Conservation (phyloP, 2,888 invertebrate genomes). For the Boloria euphrosyne region DNA sequence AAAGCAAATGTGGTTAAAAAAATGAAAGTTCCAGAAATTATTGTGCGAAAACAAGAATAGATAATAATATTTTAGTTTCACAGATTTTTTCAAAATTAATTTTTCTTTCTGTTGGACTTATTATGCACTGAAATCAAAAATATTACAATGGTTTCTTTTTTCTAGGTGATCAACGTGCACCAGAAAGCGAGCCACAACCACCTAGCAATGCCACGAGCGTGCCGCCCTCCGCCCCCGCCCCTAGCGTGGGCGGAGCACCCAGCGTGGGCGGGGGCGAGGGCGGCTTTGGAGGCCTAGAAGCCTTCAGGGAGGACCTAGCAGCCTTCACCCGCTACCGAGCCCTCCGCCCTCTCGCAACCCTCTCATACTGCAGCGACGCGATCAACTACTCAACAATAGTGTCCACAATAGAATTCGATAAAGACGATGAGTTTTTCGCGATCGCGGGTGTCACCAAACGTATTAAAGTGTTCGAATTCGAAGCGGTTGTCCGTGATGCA, state of each 20-base stretch:
- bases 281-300: slow-evolving; percentile 82
- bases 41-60: too few relatives aligned
- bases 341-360: slow-evolving; percentile 90
- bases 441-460: slow-evolving; percentile 97
- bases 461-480: slow-evolving; percentile 96
- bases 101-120: too few relatives aligned
- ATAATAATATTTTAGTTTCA: too few relatives aligned
- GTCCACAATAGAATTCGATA: slow-evolving; percentile 97
- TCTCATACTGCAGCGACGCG: slow-evolving; percentile 94
- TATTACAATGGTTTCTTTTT: background rate
- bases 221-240: slow-evolving; percentile 64
- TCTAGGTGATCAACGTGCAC: slow-evolving; percentile 42
- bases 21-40: too few relatives aligned
- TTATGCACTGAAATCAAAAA: too few relatives aligned
- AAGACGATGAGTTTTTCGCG: slow-evolving; percentile 97
- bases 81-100: too few relatives aligned
- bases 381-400: slow-evolving; percentile 93
- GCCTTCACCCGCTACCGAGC: slow-evolving; percentile 89
- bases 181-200: slow-evolving; percentile 65
- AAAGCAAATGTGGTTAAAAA: too few relatives aligned
- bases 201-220: slow-evolving; percentile 55
- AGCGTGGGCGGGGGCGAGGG: slow-evolving; percentile 33
- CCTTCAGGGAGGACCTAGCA: slow-evolving; percentile 92
- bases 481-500: slow-evolving; percentile 90
- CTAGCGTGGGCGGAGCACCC: slow-evolving; percentile 24